phyloP scores from a whole-genome alignment of 2,113 vertebrate genomes.

The Trichechus manatus region DNA sequence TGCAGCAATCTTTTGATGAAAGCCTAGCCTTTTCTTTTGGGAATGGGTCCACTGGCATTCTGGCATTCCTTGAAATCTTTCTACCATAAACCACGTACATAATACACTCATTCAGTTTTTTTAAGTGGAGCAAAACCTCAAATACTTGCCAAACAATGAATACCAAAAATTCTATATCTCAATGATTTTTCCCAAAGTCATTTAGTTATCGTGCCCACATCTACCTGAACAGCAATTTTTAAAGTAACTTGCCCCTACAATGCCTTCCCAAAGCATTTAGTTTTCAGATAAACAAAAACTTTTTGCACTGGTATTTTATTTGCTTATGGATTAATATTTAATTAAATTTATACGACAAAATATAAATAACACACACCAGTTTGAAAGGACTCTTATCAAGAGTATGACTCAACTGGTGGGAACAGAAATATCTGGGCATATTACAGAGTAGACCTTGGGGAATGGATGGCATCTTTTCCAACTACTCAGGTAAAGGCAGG shows the following conservation, averaged over 20 bases:
- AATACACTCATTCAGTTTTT: not conserved
- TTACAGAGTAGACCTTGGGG: not conserved
- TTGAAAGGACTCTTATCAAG: not conserved
- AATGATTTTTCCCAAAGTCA: not conserved
- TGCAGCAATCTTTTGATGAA: conserved; percentile 1
- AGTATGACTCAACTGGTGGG: not conserved
- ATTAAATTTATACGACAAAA: conserved; percentile 16
- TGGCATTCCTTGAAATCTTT: not conserved
- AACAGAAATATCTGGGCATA: not conserved
- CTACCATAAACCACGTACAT: conserved; percentile 8
- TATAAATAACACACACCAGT: not conserved
- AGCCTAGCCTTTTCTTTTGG: not conserved
- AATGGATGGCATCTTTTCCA: not conserved
- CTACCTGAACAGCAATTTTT: not conserved
- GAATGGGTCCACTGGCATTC: not conserved
- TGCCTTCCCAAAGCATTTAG: not conserved
- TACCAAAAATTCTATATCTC: not conserved
- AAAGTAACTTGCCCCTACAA: not conserved
- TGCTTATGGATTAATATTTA: not conserved
- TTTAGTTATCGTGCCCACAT: not conserved
- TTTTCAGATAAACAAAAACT: not conserved
- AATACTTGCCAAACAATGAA: not conserved
- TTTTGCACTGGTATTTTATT: conserved; percentile 24
- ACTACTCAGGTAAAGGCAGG: not conserved
- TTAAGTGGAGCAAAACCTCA: not conserved